A percentile compares a stretch with the other conserved stretches of the same genome.
Evolutionary conservation across 2,888 invertebrate genomes (phyloP).

Genomic region (Parnassius orleans): DNA sequence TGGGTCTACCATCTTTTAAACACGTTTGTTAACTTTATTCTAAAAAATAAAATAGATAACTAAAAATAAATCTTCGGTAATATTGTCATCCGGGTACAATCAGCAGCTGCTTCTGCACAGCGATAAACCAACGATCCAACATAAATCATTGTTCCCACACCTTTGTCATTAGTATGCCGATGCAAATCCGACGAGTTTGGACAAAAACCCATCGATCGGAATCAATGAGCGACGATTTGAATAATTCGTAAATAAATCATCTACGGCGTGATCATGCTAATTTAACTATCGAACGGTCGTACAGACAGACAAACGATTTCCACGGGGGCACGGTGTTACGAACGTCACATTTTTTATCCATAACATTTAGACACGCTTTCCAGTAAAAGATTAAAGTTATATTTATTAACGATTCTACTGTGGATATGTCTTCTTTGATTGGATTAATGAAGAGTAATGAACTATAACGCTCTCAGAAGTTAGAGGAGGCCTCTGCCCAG

Average conservation of each 20-base stretch:
- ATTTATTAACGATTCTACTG: too few species aligned
- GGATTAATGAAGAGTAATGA: too few species aligned
- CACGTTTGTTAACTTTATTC: too few species aligned
- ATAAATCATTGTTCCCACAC: constrained; percentile 24
- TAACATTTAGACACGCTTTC: neutral
- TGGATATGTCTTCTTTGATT: too few species aligned
- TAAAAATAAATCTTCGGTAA: constrained; percentile 4
- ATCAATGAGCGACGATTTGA: constrained; percentile 58
- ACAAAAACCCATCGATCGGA: constrained; percentile 58
- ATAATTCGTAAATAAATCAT: constrained; percentile 69
- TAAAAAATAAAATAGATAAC: neutral
- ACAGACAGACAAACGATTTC: constrained; percentile 39
- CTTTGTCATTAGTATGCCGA: constrained; percentile 36
- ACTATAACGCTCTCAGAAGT: too few species aligned
- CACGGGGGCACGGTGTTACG: constrained; percentile 23
- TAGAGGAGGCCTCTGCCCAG: too few species aligned
- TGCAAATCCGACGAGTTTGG: constrained; percentile 52
- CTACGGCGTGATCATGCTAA: constrained; percentile 48
- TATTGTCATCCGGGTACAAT: neutral
- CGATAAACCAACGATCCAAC: constrained; percentile 8
- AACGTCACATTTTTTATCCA: constrained; percentile 13
- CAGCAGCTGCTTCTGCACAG: constrained; percentile 18
- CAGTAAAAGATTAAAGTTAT: neutral
- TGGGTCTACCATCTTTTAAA: too few species aligned
- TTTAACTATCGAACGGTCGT: constrained; percentile 45